These are phyloP conservation scores for Apistogramma diplotaenia DNA, from an alignment of 2,113 vertebrate genomes.

Conservation along the genomic window DNA sequence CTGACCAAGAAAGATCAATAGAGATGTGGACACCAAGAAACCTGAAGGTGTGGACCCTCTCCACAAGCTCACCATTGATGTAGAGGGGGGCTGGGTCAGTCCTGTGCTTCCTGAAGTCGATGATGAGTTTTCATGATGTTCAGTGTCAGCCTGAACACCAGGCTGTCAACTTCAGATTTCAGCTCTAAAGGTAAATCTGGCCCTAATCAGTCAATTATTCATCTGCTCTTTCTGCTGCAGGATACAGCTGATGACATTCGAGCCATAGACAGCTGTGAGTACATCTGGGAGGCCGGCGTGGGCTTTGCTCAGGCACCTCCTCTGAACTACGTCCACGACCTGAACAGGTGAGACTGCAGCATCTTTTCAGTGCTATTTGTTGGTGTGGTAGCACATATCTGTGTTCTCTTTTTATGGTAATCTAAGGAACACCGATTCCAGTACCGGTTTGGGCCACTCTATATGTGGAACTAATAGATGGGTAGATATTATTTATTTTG, in stretches of 20 bases:
- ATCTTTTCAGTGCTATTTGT: rapidly evolving
- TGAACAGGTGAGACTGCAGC: conserved; percentile 84
- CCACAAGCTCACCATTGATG: no score
- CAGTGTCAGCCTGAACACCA: no score
- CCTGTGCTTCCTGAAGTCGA: no score
- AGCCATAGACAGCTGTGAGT: conserved; percentile 97
- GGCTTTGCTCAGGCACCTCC: conserved; percentile 94
- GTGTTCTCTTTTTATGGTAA: no score
- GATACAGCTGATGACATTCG: conserved; percentile 85
- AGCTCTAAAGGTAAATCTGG: not conserved
- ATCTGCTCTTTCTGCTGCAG: conserved; percentile 59
- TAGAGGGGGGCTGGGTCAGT: no score
- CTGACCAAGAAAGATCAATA: no score
- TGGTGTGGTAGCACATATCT: not conserved
- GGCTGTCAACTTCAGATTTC: no score
- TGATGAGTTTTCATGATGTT: no score
- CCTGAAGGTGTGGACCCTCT: no score
- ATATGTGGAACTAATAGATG: not conserved
- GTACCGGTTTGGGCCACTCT: not conserved
- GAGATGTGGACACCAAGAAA: no score
- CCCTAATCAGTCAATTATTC: not conserved
- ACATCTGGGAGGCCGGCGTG: conserved; percentile 98
- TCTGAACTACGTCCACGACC: conserved; percentile 88
- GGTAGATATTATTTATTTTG: no score
- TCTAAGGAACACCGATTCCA: no score